A percentile compares a stretch with the other conserved stretches of the same genome.
phyloP scores from a whole-genome alignment of 2,797 vertebrate genomes.

The Sciaenops ocellatus region DNA sequence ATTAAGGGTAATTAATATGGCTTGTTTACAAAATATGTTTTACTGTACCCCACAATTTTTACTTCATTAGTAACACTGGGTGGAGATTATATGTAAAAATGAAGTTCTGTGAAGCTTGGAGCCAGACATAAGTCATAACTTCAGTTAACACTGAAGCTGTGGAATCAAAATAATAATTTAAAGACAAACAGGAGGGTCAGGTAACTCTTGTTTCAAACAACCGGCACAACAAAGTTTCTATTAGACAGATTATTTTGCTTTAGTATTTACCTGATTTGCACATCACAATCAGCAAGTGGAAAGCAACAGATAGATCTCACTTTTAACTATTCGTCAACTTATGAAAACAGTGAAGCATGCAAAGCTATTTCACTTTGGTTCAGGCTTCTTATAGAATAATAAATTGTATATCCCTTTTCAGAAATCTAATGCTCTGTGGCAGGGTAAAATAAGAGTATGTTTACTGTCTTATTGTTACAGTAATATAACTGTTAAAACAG shows the following conservation, averaged over 20 bases:
- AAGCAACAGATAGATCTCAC: background rate
- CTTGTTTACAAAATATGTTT: slow-evolving; percentile 45
- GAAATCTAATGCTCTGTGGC: background rate
- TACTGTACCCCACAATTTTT: slow-evolving; percentile 17
- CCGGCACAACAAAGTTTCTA: background rate
- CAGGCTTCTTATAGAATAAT: background rate
- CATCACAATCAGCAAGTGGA: background rate
- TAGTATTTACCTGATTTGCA: background rate
- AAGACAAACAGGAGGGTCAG: background rate
- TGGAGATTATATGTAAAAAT: background rate
- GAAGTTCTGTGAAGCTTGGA: slow-evolving; percentile 5
- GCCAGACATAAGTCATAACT: too few species aligned
- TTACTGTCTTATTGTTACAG: background rate
- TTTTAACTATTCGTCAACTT: background rate
- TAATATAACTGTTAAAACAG: background rate
- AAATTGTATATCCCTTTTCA: background rate
- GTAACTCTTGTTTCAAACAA: background rate
- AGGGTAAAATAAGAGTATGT: background rate
- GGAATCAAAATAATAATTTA: slow-evolving; percentile 1
- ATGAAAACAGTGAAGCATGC: background rate
- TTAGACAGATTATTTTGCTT: background rate
- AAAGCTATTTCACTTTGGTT: background rate
- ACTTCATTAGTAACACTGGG: slow-evolving; percentile 29
- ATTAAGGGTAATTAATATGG: slow-evolving; percentile 55
- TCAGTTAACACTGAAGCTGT: background rate